Percentiles rank a stretch among this genome's conserved stretches.
Evolutionary conservation across 2,888 invertebrate species (phyloP).

Genomic region (Leucophenga montana): DNA sequence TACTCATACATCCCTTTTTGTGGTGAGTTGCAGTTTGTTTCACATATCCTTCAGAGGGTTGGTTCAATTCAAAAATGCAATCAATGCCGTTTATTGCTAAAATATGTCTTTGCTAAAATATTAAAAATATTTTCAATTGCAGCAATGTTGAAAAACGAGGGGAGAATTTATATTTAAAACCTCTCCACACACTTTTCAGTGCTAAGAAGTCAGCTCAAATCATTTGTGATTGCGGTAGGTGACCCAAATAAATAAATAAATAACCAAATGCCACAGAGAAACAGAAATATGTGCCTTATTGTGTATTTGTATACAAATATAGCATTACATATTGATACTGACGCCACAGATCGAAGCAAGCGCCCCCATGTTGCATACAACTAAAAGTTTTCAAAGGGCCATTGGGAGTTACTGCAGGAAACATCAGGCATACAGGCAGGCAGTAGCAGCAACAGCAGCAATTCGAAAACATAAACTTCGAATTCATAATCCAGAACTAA

Average conservation of each 20-base stretch:
- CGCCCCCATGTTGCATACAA: neutral
- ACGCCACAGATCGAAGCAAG: conserved; percentile 22
- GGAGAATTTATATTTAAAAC: conserved; percentile 13
- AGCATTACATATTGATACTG: conserved; percentile 15
- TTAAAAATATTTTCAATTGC: neutral
- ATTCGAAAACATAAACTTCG: conserved; percentile 9
- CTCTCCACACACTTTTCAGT: too few species aligned
- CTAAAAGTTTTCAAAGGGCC: neutral
- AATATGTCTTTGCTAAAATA: neutral
- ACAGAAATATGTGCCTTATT: neutral
- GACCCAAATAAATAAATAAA: conserved; percentile 2
- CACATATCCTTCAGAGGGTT: too few species aligned
- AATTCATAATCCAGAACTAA: conserved; percentile 25
- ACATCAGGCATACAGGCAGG: neutral
- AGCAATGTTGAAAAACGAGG: neutral
- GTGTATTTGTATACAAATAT: neutral
- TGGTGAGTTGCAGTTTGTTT: too few species aligned
- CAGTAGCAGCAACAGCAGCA: too few species aligned
- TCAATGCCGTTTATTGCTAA: neutral
- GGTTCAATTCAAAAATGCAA: neutral
- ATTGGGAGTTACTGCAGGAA: neutral
- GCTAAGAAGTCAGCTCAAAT: conserved; percentile 3
- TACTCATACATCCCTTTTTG: neutral
- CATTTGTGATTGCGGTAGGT: conserved; percentile 28
- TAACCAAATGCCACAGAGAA: neutral